Percentiles rank a stretch among this genome's conserved stretches.
Evolutionary conservation across 1,140 invertebrate species (phyloP).

Genomic region (Drosophila sulfurigaster): DNA sequence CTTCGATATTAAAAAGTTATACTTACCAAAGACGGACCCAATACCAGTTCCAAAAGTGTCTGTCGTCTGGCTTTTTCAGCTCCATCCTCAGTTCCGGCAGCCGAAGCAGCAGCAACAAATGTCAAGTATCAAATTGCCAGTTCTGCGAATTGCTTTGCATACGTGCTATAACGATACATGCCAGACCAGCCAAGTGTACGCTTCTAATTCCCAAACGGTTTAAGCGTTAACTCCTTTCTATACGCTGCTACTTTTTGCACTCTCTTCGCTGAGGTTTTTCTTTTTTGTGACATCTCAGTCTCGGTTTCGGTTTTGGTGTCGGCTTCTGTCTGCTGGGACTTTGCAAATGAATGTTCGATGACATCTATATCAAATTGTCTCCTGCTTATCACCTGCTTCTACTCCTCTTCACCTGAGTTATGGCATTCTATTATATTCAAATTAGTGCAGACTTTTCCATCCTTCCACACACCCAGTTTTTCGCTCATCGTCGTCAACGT

Average conservation of each 20-base stretch:
- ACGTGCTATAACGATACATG: not conserved
- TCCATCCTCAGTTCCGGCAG: constrained; percentile 9
- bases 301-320: no score
- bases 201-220: constrained; percentile 11
- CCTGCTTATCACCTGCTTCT: constrained; percentile 10
- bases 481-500: not conserved
- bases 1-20: not conserved
- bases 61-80: not conserved
- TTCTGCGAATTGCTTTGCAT: constrained; percentile 18
- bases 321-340: not conserved
- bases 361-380: constrained; percentile 17
- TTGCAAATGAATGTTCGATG: constrained; percentile 5
- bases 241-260: not conserved
- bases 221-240: constrained; percentile 1
- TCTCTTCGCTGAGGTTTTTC: not conserved
- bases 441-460: constrained; percentile 32
- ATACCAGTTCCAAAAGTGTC: not conserved
- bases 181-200: not conserved
- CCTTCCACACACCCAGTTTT: constrained; percentile 2
- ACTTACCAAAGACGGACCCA: not conserved
- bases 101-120: constrained; percentile 34
- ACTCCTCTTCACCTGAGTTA: not conserved
- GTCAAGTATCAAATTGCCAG: constrained; percentile 38
- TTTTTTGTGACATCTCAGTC: not conserved
- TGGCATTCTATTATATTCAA: constrained; percentile 41